These are phyloP conservation scores for Abramis brama DNA, from an alignment of 2,113 vertebrate genomes.

Conservation along the genomic window DNA sequence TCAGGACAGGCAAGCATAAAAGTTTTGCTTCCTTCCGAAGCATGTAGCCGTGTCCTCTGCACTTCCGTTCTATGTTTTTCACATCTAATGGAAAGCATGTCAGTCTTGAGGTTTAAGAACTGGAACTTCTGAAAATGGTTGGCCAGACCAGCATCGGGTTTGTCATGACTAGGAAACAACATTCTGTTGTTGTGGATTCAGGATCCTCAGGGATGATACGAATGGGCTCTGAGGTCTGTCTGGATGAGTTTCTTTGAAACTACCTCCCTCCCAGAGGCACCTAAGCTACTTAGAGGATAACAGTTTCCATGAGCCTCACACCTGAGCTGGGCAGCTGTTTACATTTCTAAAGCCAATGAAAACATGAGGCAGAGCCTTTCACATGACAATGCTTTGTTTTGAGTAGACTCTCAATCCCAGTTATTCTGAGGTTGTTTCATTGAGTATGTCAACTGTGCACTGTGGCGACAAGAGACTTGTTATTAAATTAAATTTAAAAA, in stretches of 20 bases:
- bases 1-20: too few relatives aligned
- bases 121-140: neutral
- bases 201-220: conserved; percentile 18
- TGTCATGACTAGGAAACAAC: neutral
- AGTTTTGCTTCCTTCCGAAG: neutral
- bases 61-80: neutral
- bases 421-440: neutral
- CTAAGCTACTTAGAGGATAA: conserved; percentile 44
- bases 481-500: neutral
- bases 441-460: neutral
- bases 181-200: conserved; percentile 19
- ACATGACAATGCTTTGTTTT: neutral
- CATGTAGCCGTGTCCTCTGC: neutral
- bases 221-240: neutral
- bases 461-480: neutral
- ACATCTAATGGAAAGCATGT: neutral
- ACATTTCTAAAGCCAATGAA: conserved; percentile 27
- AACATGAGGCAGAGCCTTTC: neutral
- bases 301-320: conserved; percentile 40
- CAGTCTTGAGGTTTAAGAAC: neutral
- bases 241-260: conserved; percentile 20
- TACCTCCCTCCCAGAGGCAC: neutral
- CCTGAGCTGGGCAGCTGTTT: conserved; percentile 10
- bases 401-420: neutral
- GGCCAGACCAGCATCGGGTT: neutral